A percentile compares a stretch with the other conserved stretches of the same genome.
Conservation (phyloP, 2,797 vertebrate species). For the Hozukius guyotensis region DNA sequence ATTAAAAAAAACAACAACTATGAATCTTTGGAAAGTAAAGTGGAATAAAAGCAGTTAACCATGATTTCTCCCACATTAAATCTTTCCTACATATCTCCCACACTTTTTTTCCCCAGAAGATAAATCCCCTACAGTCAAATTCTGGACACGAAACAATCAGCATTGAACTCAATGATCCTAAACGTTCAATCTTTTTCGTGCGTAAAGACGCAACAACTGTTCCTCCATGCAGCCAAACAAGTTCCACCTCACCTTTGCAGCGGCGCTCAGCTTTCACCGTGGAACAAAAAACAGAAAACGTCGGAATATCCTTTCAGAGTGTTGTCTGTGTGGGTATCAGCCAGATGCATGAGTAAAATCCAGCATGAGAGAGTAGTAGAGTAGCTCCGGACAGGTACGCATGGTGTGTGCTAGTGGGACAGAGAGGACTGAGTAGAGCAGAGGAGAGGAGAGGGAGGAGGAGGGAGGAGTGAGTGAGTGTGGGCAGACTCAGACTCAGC, state of each 20-base stretch:
- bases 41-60: not conserved
- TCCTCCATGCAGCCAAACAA: not conserved
- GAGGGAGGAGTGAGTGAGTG: conserved; percentile 9
- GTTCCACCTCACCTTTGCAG: conserved; percentile 67
- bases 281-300: conserved; percentile 13
- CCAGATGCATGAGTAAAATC: conserved; percentile 76
- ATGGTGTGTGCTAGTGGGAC: conserved; percentile 59
- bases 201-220: not conserved
- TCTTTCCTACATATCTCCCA: not conserved
- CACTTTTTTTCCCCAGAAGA: not conserved
- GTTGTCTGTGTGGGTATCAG: conserved; percentile 46
- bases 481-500: conserved; percentile 61
- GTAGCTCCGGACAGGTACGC: conserved; percentile 75
- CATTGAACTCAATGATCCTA: not conserved
- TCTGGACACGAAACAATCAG: not conserved
- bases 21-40: not conserved
- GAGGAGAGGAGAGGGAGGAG: not conserved
- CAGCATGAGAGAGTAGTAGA: conserved; percentile 54
- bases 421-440: not conserved
- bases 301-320: conserved; percentile 58
- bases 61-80: not conserved
- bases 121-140: not conserved
- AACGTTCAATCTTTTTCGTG: not conserved
- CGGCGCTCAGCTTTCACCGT: conserved; percentile 9
- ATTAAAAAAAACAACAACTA: not conserved